phyloP scores from a whole-genome alignment of 2,797 vertebrate genomes.

The Pseudopleuronectes americanus region DNA sequence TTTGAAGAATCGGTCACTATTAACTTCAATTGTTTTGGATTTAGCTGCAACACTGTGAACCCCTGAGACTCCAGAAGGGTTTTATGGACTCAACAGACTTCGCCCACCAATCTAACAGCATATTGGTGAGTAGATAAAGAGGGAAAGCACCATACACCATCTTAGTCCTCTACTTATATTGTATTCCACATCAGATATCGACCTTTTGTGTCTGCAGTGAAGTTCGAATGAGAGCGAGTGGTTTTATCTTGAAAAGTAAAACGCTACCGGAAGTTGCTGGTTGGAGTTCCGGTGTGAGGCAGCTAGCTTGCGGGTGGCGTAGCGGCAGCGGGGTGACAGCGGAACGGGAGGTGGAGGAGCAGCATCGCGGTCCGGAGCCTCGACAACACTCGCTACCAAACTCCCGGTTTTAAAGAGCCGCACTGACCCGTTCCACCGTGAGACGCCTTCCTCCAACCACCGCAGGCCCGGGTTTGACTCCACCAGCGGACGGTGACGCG shows the following conservation, averaged over 20 bases:
- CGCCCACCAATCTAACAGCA: no score
- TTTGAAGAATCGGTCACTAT: no score
- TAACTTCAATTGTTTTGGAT: no score
- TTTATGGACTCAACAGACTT: no score
- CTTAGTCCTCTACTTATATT: no score
- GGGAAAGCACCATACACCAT: no score
- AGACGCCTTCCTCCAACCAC: conserved; percentile 1
- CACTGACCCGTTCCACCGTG: conserved; percentile 22
- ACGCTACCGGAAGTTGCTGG: not conserved
- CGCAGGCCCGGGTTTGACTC: conserved; percentile 26
- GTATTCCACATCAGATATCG: no score
- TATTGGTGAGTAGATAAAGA: no score
- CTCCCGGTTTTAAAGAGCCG: conserved; percentile 23
- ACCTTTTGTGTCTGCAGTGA: no score
- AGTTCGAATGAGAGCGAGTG: no score
- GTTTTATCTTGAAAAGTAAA: conserved; percentile 42
- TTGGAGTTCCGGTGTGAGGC: not conserved
- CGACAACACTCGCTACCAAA: conserved; percentile 28
- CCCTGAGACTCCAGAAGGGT: no score
- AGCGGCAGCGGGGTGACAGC: conserved; percentile 77
- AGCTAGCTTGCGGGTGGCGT: not conserved
- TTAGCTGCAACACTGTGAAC: no score
- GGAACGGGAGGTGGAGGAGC: conserved; percentile 67
- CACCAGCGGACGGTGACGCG: conserved; percentile 36
- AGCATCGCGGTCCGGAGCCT: conserved; percentile 52